Conservation (phyloP, 2,113 vertebrate genomes). For the Bos taurus region DNA sequence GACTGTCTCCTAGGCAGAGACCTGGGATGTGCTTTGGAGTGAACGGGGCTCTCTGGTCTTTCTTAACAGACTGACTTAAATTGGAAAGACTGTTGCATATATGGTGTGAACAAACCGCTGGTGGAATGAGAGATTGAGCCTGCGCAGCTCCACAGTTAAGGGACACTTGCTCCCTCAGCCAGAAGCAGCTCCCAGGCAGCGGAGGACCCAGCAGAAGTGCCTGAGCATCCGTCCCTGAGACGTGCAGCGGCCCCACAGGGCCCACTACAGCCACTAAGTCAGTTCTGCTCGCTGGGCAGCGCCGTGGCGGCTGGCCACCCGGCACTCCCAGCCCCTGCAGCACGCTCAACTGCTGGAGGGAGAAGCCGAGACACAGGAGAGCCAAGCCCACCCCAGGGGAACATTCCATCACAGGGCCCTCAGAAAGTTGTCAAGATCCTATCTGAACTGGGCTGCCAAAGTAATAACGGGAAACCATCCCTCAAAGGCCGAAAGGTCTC, state of each 20-base stretch:
- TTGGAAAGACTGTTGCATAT: background rate
- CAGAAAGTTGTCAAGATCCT: background rate
- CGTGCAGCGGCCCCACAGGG: accelerated
- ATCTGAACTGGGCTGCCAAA: background rate
- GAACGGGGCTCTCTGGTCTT: background rate
- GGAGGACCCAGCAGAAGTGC: accelerated
- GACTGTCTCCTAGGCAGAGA: background rate
- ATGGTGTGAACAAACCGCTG: background rate
- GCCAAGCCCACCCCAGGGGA: background rate
- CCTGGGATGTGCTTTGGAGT: background rate
- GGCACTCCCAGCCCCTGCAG: background rate
- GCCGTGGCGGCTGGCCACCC: too few species aligned
- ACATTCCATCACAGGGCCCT: background rate
- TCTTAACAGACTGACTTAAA: background rate
- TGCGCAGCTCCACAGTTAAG: background rate
- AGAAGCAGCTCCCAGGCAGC: background rate
- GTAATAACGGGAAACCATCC: background rate
- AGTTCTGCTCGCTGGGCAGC: background rate
- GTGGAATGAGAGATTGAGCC: background rate
- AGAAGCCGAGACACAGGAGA: background rate
- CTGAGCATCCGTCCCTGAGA: accelerated
- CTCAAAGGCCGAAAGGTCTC: background rate
- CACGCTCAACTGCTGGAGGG: background rate
- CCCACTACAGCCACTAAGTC: background rate
- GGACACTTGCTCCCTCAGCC: background rate